Evolutionary conservation across 1,140 invertebrate genomes (phyloP), one percentile per base, ranked within the genome.

Genomic region (Drosophila nasuta): DNA sequence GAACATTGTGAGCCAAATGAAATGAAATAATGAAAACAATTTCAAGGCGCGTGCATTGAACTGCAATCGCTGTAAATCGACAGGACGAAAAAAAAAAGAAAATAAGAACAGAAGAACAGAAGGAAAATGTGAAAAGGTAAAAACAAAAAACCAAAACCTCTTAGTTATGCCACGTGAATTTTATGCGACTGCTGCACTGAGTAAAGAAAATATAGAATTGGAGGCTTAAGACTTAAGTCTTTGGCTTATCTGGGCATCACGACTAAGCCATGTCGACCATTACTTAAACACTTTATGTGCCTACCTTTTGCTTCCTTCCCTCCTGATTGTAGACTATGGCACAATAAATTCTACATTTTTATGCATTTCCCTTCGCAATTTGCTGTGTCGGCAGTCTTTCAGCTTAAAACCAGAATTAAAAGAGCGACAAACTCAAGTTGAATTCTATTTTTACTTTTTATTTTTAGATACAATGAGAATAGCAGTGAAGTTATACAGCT

Each of bases 11-110:
- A 54, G 68, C 81, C 78, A 85, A 86, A 81, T 82, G 82, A 82
- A 82, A 86, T 87, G 82, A 86, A 87, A 87, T 86, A 86, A 86
- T 86, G 82, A 86, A 87, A 87, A 88, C 82, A 86, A 82, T 86
- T 82, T 88, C 76, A 69, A 70, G 67, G 72, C 68, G 75, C 79
- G 75, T 86, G 76, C 83, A 87, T 82, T 87, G 83, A 88, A 88
- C 79, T 82, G 82, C 82, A 82, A 82, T 68, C 38, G 59, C 41
- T 28, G 8, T 10, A 30, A 59, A 72, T 33, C 48, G n/a, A 65
- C 48, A 56, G 58, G 13, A 38, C 43, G 33, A 56, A 48, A 33
- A 51, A 51, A 52, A 25, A 45, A 46, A 4, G 5, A 38, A 25
- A 35, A 41, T 8, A 35, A n/a, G 56, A 0, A 4, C 3, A 25